Base-by-base conservation (phyloP, 2,888 invertebrate genomes). In the Orthonevra nobilis region DNA sequence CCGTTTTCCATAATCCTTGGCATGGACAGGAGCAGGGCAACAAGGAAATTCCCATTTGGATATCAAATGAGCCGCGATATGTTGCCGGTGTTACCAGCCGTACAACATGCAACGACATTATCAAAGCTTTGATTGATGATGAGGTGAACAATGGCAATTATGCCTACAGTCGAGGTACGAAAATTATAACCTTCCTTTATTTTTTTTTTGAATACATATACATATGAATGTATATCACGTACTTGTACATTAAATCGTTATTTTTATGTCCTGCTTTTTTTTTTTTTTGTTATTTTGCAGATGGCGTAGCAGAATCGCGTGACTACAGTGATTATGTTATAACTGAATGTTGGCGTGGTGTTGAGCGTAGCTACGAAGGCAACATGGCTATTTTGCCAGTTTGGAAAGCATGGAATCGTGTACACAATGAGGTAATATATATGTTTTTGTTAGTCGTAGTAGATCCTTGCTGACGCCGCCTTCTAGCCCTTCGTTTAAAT, bases 401-500 rank as follows among this genome's bases (percentile, higher is more conserved):
- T 52, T 92, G 95, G 91, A 93, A 93, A 74, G 94, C 95, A 19
- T 96, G 95, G 95, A 95, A 94, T 64, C 91, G 91, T 83, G 92
- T 92, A 91, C 87, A 92, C 88, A 89, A 90, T 84, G 92, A 93
- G 87, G 93, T 91, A 88, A 87, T 87, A 83, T 17, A 64, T 20
- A 63, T 56, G 20, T 69, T n/a, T n/a, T 56, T 69, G 30, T 50
- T 70, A 44, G 50, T 68, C 63, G 42, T 34, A n/a, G n/a, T n/a
- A 42, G 48, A 7, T 23, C 52, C 38, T 63, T 46, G 12, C 10
- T 48, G 3, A 23, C n/a, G 10, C 10, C 40, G 5, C 40, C 42
- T 46, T 38, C 20, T 26, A 26, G 23, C 28, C 14, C 42, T 61
- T 42, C 30, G 44, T 52, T 61, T 40, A 38, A 56, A 26, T 40